phyloP scores from a whole-genome alignment of 2,113 vertebrate genomes.

The Progne subis region DNA sequence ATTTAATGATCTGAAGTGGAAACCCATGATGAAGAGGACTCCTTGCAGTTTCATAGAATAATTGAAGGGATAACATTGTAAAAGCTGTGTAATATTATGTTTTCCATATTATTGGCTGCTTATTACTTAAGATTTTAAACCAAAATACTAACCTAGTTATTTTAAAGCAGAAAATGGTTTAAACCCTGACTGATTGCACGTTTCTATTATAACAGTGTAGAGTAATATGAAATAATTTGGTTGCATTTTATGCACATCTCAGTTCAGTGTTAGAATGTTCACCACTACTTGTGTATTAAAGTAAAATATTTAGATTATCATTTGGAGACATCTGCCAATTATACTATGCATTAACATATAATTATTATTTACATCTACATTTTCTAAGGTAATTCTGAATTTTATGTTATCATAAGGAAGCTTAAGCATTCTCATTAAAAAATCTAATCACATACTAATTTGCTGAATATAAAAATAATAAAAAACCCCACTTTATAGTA shows the following conservation, averaged over 20 bases:
- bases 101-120: not conserved
- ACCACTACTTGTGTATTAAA: not conserved
- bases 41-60: not conserved
- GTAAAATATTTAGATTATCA: not conserved
- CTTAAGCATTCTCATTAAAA: not conserved
- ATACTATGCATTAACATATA: not conserved
- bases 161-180: not conserved
- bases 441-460: not conserved
- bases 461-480: not conserved
- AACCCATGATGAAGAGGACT: not conserved
- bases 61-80: not conserved
- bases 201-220: not conserved
- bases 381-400: not conserved
- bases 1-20: not conserved
- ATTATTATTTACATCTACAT: not conserved
- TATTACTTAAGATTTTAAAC: not conserved
- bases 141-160: not conserved
- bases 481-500: accelerated
- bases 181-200: not conserved
- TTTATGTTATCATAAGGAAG: not conserved
- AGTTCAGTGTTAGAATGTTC: not conserved
- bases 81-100: not conserved
- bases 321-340: not conserved
- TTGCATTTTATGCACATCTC: not conserved
- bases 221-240: not conserved